Evolutionary conservation across 2,888 invertebrate species (phyloP), one percentile per base, ranked within the genome.

Genomic region (Chalcis sispes): DNA sequence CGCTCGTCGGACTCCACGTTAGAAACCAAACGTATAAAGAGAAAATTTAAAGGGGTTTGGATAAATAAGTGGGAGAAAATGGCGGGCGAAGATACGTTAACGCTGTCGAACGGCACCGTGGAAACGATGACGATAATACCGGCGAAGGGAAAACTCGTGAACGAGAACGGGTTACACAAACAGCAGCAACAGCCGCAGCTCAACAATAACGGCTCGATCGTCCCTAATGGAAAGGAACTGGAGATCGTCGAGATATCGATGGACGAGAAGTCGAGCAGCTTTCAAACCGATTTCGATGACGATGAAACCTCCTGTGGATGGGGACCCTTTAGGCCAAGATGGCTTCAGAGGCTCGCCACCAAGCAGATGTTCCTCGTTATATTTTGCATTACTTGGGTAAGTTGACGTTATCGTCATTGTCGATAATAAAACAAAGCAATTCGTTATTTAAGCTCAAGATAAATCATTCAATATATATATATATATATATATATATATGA

Each of bases 341-440:
- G 94, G 93, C 90, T 94, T 75, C 94, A 95, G 82, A 91, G 91
- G 61, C 94, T 96, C 85, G 95, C 96, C 76, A 96, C 96, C 75
- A 96, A 96, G 81, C 94, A 96, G 86, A 93, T 95, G 78, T 97
- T 97, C 89, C 93, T 97, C 90, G 92, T 95, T 85, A 95, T 95
- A 62, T 97, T 97, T 89, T 93, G 96, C 84, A 91, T 95, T 83
- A 95, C 96, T 67, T 96, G 96, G 94, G 95, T 96, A 72, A 79
- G 83, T 81, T 59, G n/a, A n/a, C n/a, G n/a, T n/a, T n/a, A n/a
- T n/a, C n/a, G n/a, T n/a, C n/a, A n/a, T n/a, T n/a, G 36, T 56
- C 36, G 1, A 40, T 1, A 27, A 25, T 42, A 46, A 42, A 36
- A 36, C 10, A 36, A n/a, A n/a, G n/a, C n/a, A n/a, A n/a, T n/a